Base-by-base conservation (phyloP, 1,140 invertebrate genomes). In the Paraescarpia echinospica region DNA sequence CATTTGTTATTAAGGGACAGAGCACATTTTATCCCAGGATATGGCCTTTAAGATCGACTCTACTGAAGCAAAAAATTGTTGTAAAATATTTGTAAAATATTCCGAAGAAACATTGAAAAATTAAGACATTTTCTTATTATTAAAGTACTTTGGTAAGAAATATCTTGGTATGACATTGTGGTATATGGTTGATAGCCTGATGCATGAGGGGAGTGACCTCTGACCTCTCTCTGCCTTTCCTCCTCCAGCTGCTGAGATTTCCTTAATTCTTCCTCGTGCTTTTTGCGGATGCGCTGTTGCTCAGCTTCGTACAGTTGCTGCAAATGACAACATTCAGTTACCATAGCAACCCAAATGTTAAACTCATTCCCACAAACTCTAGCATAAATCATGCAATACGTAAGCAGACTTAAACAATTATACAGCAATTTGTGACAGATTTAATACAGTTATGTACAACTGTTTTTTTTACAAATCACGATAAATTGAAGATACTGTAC, bases 291-390 rank as follows among this genome's bases (percentile, higher is more conserved):
- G 33, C 48, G 9, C 34, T 93, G 90, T 35, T 92, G 93, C 22
- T 89, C 92, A 77, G 34, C 41, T 18, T 98, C 98, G 90, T 97
- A 97, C 93, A 98, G 97, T 95, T 98, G 97, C 9, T 90, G 90
- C 35, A 35, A 90, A 33, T 4, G 4, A 90, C n/a, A 33, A 35
- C 35, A 90, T 1, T 18, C 35, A 22, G 90, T 35, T 35, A 35
- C 34, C 35, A 90, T 90, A 33, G 90, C 90, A 90, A 41, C 90
- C 14, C 59, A 77, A 77, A 77, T 0, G 0, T 27, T 18, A 77
- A 0, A 6, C 59, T 6, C 41, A 41, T 41, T 41, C 12, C 12
- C 41, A n/a, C 12, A 41, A 6, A 41, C 4, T 41, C 41, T 41
- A 41, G 41, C 41, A 41, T 4, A 41, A 41, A 41, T 41, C n/a